A percentile compares a stretch with the other conserved stretches of the same genome.
Conservation (phyloP, 64 coral and sea anemone genomes). For the Platygyra sinensis region DNA sequence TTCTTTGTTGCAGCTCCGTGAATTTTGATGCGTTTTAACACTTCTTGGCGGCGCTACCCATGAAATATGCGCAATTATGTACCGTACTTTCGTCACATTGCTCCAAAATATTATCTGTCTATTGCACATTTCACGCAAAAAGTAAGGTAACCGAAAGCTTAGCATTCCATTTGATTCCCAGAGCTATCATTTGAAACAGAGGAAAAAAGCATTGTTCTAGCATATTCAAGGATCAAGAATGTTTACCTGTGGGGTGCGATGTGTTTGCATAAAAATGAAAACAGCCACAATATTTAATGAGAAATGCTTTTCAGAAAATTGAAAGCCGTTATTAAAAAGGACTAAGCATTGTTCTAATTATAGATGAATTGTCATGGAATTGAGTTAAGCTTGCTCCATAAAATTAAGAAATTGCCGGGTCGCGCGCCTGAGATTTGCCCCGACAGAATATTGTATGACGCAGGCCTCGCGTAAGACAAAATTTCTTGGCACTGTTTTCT, state of each 20-base stretch:
- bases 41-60: not conserved
- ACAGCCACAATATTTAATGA: conserved; percentile 40
- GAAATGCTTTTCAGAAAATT: conserved; percentile 47
- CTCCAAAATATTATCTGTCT: not conserved
- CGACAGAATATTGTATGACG: not conserved
- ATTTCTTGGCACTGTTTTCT: not conserved
- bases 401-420: not conserved
- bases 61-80: not conserved
- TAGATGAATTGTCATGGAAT: conserved; percentile 50
- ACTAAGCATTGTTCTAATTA: conserved; percentile 45
- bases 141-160: not conserved
- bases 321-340: conserved; percentile 52
- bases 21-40: not conserved
- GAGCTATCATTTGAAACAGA: conserved; percentile 9
- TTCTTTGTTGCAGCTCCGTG: not conserved
- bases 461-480: not conserved
- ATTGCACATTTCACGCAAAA: not conserved
- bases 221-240: conserved; percentile 29
- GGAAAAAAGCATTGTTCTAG: not conserved
- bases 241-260: conserved; percentile 29
- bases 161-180: not conserved
- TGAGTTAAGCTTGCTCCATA: not conserved
- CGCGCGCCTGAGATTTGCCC: not conserved
- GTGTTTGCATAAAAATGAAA: conserved; percentile 58
- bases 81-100: not conserved